Evolutionary conservation across 2,888 invertebrate species (phyloP), one percentile per base, ranked within the genome.

Genomic region (Bruchidius siliquastri): DNA sequence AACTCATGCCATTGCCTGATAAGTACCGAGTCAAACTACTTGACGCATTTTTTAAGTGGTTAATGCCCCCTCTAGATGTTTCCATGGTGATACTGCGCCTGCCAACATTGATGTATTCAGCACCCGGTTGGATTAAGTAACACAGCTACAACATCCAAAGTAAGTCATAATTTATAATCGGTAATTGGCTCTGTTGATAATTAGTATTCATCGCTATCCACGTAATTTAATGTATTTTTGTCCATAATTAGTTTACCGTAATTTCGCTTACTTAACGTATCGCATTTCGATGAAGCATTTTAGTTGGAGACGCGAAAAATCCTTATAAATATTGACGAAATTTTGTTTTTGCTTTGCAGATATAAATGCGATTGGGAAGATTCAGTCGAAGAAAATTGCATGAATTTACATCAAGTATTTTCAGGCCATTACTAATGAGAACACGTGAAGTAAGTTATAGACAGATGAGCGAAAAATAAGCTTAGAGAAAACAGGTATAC

Each of bases 111-210:
- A 18, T 49, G 49, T 49, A 49, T 49, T 49, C 49, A 73, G 71
- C 67, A 73, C 71, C 73, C 70, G 73, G 73, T 70, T 67, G 73
- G 71, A 73, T 73, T 67, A 73, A 67, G 26, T 30, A 73, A 73
- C 67, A 26, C 67, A 67, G 70, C 32, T 68, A 67, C 70, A n/a
- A 22, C 68, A 70, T 70, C 67, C 73, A 69, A 73, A 73, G 32
- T 73, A 73, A 73, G 70, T 73, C 68, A 68, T 73, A 73, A 73
- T 73, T 73, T 73, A 73, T 73, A 73, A 73, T 73, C 73, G 71
- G 73, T 73, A 73, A 73, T 73, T 73, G 71, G 73, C 67, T 21
- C 32, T 70, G 49, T 73, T 70, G 10, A 18, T 49, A 73, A 73
- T 73, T 73, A 71, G 73, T 73, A 73, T 73, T 73, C 68, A 73